These are phyloP conservation scores for Haliclystus octoradiatus DNA, from an alignment of 30 jellyfish, hydroid and myxozoan species.

Conservation along the genomic window DNA sequence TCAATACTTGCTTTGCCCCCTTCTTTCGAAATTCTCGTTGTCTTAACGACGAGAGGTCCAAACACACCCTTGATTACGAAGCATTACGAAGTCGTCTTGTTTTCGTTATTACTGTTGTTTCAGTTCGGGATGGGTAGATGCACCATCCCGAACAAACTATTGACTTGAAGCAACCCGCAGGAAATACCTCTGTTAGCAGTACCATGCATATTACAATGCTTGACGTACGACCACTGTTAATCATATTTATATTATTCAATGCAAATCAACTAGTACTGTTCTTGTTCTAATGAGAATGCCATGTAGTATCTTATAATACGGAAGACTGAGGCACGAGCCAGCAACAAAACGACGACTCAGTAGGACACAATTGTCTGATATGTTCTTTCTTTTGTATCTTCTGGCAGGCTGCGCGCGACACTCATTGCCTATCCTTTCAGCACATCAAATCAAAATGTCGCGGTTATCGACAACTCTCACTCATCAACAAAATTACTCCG, in stretches of 20 bases:
- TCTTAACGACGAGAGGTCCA: not conserved
- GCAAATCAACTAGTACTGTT: not conserved
- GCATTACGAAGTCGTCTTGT: not conserved
- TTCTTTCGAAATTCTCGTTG: not conserved
- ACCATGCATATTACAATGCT: not conserved
- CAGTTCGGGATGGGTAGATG: no score
- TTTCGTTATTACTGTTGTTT: no score
- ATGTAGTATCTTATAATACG: not conserved
- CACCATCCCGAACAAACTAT: no score
- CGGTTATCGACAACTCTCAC: not conserved
- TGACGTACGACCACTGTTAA: not conserved
- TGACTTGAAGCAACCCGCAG: not conserved
- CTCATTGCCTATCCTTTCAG: not conserved
- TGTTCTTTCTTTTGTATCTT: not conserved
- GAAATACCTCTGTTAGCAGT: not conserved
- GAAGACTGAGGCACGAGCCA: not conserved
- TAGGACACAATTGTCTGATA: not conserved
- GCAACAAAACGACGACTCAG: not conserved
- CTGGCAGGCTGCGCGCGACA: conserved; percentile 3
- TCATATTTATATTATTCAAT: no score
- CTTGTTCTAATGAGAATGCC: not conserved
- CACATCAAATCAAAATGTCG: not conserved
- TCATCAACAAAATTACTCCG: not conserved
- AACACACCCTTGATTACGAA: conserved; percentile 1
- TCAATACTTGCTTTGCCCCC: no score